Base-by-base conservation (phyloP, 2,888 invertebrate genomes). In the Hyposoter didymator region DNA sequence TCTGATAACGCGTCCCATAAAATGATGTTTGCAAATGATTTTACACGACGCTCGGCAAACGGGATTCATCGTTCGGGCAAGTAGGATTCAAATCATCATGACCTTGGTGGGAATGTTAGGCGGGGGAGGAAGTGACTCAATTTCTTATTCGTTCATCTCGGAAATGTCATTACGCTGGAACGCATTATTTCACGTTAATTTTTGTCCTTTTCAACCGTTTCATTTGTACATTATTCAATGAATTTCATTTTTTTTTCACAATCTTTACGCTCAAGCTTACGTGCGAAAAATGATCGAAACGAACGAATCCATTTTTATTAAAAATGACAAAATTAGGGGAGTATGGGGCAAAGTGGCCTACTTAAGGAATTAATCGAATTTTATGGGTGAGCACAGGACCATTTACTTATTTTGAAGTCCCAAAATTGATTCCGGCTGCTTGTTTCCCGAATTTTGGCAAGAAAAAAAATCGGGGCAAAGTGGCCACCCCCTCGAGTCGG, bases 71-170 rank as follows among this genome's bases (percentile, higher is more conserved):
- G 55, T 14, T 55, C 19, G 43, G 2, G 22, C 39, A n/a, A 39
- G 43, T 59, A 35, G 45, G 12, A 55, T 59, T 43, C 10, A 73
- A 59, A 43, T 73, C 8, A 73, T 59, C 17, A 12, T 32, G 73
- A 43, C 55, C 55, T 73, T 59, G 59, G 14, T 22, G 43, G 19
- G 28, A 73, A 73, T 17, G 35, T 59, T 17, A 52, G n/a, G 73
- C 70, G 39, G 22, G 55, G 19, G 52, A 72, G 64, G 45, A 69
- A 22, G 62, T 75, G 45, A 62, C 62, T 75, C 28, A 75, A 75
- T 64, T 75, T 64, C 74, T 75, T 62, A 75, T 32, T 75, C 62
- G 45, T 32, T 45, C 74, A 64, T 75, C 62, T 64, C 28, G 62
- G 62, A 17, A 62, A 75, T 75, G n/a, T 10, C 22, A 75, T 62